Percentiles rank a stretch among this genome's conserved stretches.
Evolutionary conservation across 1,140 invertebrate species (phyloP).

Genomic region (Scaptomyza montana): DNA sequence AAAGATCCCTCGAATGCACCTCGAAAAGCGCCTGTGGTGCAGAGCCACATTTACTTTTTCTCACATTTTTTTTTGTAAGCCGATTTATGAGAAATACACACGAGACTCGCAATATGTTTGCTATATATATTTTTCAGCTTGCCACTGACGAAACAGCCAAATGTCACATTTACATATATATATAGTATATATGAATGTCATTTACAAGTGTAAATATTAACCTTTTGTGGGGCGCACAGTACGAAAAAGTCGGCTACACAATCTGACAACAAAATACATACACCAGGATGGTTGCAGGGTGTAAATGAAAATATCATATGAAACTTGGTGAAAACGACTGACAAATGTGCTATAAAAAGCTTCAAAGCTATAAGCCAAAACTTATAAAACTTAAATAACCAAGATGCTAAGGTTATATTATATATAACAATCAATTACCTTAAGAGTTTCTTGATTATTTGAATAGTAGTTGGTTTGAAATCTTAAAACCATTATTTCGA

Average conservation of each 20-base stretch:
- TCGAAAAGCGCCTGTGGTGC: neutral
- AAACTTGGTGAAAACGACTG: too few relatives aligned
- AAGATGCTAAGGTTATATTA: too few relatives aligned
- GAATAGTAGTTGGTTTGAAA: too few relatives aligned
- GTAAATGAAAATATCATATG: slow-evolving; percentile 18
- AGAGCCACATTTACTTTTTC: neutral
- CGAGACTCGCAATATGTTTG: slow-evolving; percentile 71
- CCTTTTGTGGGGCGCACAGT: slow-evolving; percentile 53
- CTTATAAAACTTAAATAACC: too few relatives aligned
- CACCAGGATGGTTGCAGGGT: slow-evolving; percentile 38
- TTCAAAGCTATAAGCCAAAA: too few relatives aligned
- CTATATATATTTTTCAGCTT: slow-evolving; percentile 24
- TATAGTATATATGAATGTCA: slow-evolving; percentile 69
- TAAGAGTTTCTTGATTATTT: too few relatives aligned
- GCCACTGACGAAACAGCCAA: too few relatives aligned
- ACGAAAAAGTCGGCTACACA: slow-evolving; percentile 58
- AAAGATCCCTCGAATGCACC: slow-evolving; percentile 51
- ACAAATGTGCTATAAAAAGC: too few relatives aligned
- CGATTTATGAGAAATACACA: slow-evolving; percentile 77
- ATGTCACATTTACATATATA: neutral
- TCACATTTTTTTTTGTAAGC: slow-evolving; percentile 55
- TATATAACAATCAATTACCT: too few relatives aligned
- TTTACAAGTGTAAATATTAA: slow-evolving; percentile 81
- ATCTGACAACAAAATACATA: slow-evolving; percentile 55
- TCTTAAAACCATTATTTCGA: too few relatives aligned